Evolutionary conservation across 2,797 vertebrate genomes (phyloP).

Genomic region (Propithecus deckenii): DNA sequence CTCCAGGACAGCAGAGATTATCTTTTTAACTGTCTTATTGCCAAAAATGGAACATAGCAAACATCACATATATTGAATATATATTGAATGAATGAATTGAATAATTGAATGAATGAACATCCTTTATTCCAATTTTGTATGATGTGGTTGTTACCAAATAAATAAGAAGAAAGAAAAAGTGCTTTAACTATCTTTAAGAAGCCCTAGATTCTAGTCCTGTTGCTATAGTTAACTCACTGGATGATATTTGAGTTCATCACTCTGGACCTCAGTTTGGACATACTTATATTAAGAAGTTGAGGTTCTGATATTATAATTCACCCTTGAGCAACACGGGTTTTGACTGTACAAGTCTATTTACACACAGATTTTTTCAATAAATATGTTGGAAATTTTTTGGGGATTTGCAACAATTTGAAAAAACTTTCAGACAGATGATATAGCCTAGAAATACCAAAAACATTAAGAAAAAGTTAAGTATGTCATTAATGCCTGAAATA

Average conservation of each 20-base stretch:
- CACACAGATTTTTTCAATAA: background rate
- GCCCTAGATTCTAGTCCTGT: background rate
- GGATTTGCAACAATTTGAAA: background rate
- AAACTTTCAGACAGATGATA: background rate
- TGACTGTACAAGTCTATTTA: background rate
- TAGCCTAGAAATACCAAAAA: background rate
- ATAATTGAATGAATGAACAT: background rate
- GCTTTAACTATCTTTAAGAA: background rate
- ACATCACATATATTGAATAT: background rate
- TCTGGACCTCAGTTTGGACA: background rate
- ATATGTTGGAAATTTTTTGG: background rate
- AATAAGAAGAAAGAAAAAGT: background rate
- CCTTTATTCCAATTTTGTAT: background rate
- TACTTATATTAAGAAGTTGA: background rate
- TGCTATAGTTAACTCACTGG: background rate
- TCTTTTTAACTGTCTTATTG: background rate
- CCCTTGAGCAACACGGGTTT: background rate
- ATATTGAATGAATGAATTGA: background rate
- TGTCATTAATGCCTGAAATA: background rate
- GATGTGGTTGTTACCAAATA: background rate
- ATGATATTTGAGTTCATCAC: background rate
- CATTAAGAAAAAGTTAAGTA: background rate
- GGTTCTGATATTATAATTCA: background rate
- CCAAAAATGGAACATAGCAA: background rate
- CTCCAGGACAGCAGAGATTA: background rate